Evolutionary conservation across 2,113 vertebrate species (phyloP).

Genomic region (Nothobranchius furzeri): DNA sequence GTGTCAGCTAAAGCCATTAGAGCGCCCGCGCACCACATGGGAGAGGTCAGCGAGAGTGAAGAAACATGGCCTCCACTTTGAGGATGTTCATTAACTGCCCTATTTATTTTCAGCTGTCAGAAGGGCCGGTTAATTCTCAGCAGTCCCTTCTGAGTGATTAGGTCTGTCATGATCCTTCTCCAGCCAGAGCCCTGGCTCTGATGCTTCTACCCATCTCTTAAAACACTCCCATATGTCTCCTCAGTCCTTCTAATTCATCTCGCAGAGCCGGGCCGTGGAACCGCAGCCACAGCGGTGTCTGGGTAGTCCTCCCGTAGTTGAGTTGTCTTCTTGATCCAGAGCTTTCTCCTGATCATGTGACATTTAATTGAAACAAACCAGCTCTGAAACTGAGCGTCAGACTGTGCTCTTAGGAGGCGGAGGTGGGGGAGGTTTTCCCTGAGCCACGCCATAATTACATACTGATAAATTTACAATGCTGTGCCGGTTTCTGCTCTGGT

Average conservation of each 20-base stretch:
- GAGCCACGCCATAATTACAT: slow-evolving; percentile 70
- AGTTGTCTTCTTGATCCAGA: slow-evolving; percentile 16
- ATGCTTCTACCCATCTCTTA: slow-evolving; percentile 22
- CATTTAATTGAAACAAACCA: slow-evolving; percentile 65
- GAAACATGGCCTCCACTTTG: slow-evolving; percentile 57
- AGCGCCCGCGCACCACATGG: slow-evolving; percentile 41
- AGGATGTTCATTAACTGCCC: slow-evolving; percentile 75
- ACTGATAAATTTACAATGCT: slow-evolving; percentile 74
- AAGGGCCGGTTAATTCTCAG: slow-evolving; percentile 66
- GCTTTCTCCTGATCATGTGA: slow-evolving; percentile 29
- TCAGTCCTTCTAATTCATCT: slow-evolving; percentile 28
- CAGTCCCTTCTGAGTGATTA: slow-evolving; percentile 52
- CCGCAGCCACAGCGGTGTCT: slow-evolving; percentile 7
- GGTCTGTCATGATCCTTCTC: slow-evolving; percentile 46
- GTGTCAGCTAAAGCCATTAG: slow-evolving; percentile 80
- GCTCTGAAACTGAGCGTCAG: slow-evolving; percentile 58
- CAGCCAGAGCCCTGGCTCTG: slow-evolving; percentile 33
- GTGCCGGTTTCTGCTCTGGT: slow-evolving; percentile 56
- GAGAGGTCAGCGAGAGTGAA: slow-evolving; percentile 45
- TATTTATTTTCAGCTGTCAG: slow-evolving; percentile 81
- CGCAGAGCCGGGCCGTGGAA: slow-evolving; percentile 26
- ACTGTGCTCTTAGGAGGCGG: slow-evolving; percentile 34
- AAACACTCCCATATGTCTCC: slow-evolving; percentile 56
- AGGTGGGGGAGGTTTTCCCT: slow-evolving; percentile 24
- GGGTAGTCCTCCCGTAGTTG: slow-evolving; percentile 32